A percentile compares a stretch with the other conserved stretches of the same genome.
Evolutionary conservation across 2,888 invertebrate genomes (phyloP).

Genomic region (Drosophila phalerata): DNA sequence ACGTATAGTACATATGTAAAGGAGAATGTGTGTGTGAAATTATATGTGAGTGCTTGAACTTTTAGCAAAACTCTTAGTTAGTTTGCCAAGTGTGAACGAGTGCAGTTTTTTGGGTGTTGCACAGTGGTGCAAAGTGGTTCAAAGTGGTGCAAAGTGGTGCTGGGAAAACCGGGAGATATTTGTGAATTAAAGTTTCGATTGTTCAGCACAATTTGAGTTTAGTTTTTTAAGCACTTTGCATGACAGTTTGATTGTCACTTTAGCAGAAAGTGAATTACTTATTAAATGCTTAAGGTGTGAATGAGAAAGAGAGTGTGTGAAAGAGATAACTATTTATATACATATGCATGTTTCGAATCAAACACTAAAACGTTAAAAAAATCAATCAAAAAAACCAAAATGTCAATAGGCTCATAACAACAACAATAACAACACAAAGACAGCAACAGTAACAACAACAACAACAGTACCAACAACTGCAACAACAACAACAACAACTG

Average conservation of each 20-base stretch:
- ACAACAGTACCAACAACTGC: slow-evolving; percentile 43
- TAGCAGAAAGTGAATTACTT: slow-evolving; percentile 9
- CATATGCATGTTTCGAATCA: slow-evolving; percentile 55
- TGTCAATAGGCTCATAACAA: slow-evolving; percentile 68
- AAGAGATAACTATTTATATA: slow-evolving; percentile 15
- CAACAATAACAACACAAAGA: slow-evolving; percentile 48
- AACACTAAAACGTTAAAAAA: slow-evolving; percentile 51
- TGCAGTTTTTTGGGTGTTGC: not conserved
- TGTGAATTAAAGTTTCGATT: slow-evolving; percentile 13
- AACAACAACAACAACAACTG: slow-evolving; percentile 55
- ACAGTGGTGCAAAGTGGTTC: not conserved
- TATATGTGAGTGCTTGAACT: slow-evolving; percentile 1
- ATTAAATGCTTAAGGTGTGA: too few species aligned
- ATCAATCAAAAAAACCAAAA: slow-evolving; percentile 66
- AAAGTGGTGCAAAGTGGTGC: not conserved
- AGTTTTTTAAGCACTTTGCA: slow-evolving; percentile 42
- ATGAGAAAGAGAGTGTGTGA: not conserved
- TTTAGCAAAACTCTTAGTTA: slow-evolving; percentile 1
- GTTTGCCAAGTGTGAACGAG: not conserved
- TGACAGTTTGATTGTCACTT: slow-evolving; percentile 47
- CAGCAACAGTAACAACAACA: slow-evolving; percentile 49
- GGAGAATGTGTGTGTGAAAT: not conserved
- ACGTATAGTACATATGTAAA: not conserved
- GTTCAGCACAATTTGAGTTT: slow-evolving; percentile 22
- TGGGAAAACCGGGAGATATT: not conserved